phyloP scores from a whole-genome alignment of 2,113 vertebrate species.

The Martes martes region DNA sequence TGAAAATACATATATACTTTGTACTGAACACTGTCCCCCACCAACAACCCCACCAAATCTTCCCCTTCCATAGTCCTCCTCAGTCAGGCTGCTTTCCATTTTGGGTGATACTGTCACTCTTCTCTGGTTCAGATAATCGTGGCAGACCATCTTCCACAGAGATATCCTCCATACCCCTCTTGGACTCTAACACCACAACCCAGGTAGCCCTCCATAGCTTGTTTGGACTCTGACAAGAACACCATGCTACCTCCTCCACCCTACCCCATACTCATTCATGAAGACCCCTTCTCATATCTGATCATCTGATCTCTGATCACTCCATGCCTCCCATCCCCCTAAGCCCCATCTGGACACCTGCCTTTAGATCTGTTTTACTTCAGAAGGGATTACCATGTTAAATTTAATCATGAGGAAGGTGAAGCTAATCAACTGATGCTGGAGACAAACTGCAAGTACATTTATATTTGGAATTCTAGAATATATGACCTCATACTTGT shows the following conservation, averaged over 20 bases:
- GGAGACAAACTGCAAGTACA: neutral
- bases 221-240: neutral
- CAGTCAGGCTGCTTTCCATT: neutral
- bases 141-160: neutral
- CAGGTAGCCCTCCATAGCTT: no score
- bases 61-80: neutral
- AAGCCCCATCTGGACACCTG: neutral
- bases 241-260: neutral
- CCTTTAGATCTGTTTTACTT: neutral
- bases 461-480: neutral
- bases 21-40: fast-evolving
- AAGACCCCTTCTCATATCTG: neutral
- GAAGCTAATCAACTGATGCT: neutral
- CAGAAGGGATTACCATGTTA: neutral
- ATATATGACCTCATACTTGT: neutral
- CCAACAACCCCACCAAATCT: neutral
- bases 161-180: neutral
- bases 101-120: neutral
- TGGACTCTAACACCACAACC: neutral
- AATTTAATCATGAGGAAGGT: neutral
- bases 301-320: neutral
- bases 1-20: neutral
- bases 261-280: neutral
- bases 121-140: neutral
- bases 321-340: fast-evolving